Conservation (phyloP, 2,113 vertebrate species). For the Pholis gunnellus region DNA sequence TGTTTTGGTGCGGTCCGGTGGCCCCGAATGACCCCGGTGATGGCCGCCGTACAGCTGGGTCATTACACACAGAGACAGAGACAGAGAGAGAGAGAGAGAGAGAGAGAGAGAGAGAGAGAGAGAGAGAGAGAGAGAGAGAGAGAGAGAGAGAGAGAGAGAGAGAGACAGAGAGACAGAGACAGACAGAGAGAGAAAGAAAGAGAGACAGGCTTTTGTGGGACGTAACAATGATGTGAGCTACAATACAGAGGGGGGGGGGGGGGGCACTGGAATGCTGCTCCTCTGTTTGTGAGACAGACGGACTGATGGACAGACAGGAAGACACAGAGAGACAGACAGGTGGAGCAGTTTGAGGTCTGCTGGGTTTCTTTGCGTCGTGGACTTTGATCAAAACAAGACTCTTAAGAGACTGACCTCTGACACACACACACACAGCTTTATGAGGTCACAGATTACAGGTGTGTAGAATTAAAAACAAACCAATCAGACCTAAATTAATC, state of each 20-base stretch:
- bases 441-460: no score
- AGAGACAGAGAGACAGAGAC: no score
- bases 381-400: conserved; percentile 73
- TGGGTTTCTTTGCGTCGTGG: conserved; percentile 54
- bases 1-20: conserved; percentile 45
- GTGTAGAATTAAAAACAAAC: no score
- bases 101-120: conserved; percentile 29
- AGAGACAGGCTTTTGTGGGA: conserved; percentile 70
- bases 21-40: conserved; percentile 54
- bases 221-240: conserved; percentile 72
- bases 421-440: conserved; percentile 29
- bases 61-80: conserved; percentile 65
- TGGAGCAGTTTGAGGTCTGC: conserved; percentile 39
- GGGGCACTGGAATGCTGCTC: conserved; percentile 72
- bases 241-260: conserved; percentile 67
- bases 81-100: not conserved
- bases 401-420: conserved; percentile 57
- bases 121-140: no score
- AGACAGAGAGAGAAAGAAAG: no score
- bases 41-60: conserved; percentile 70
- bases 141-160: no score
- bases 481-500: no score
- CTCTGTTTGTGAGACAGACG: conserved; percentile 1
- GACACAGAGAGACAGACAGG: not conserved
- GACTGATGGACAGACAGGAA: not conserved